Conservation (phyloP, 2,888 invertebrate species). For the Mythimna pallens region DNA sequence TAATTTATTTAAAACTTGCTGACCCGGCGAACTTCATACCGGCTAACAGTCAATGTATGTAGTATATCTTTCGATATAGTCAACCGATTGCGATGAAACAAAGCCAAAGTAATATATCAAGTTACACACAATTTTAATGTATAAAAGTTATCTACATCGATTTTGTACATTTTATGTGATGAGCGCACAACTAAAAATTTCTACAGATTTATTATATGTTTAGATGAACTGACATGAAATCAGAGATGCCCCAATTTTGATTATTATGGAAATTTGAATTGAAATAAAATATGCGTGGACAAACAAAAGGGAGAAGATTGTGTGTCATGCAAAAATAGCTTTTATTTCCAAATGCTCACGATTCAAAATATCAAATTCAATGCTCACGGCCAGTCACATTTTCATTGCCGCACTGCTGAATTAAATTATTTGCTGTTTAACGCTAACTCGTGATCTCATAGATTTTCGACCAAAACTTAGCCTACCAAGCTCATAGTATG, state of each 20-base stretch:
- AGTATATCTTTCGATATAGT: too few relatives aligned
- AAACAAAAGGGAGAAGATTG: background rate
- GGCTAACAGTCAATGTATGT: too few relatives aligned
- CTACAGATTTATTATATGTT: too few relatives aligned
- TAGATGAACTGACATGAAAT: background rate
- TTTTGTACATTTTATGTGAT: too few relatives aligned
- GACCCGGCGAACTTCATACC: too few relatives aligned
- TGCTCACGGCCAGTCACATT: conserved; percentile 53
- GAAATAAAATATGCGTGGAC: background rate
- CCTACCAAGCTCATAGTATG: conserved; percentile 61
- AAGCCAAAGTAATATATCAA: too few relatives aligned
- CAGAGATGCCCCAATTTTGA: background rate
- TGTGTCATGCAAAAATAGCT: background rate
- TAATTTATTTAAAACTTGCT: too few relatives aligned
- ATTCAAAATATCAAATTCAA: conserved; percentile 39
- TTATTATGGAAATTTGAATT: background rate
- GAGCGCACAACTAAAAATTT: too few relatives aligned
- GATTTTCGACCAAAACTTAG: conserved; percentile 61
- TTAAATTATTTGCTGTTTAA: conserved; percentile 56
- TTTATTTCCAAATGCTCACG: conserved; percentile 45
- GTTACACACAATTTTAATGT: too few relatives aligned
- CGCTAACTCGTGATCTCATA: conserved; percentile 61
- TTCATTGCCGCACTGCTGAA: conserved; percentile 60
- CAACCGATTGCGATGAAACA: too few relatives aligned
- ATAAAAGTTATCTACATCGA: too few relatives aligned